A percentile compares a stretch with the other conserved stretches of the same genome.
Conservation (phyloP, 2,113 vertebrate genomes). For the Pelecanus crispus region DNA sequence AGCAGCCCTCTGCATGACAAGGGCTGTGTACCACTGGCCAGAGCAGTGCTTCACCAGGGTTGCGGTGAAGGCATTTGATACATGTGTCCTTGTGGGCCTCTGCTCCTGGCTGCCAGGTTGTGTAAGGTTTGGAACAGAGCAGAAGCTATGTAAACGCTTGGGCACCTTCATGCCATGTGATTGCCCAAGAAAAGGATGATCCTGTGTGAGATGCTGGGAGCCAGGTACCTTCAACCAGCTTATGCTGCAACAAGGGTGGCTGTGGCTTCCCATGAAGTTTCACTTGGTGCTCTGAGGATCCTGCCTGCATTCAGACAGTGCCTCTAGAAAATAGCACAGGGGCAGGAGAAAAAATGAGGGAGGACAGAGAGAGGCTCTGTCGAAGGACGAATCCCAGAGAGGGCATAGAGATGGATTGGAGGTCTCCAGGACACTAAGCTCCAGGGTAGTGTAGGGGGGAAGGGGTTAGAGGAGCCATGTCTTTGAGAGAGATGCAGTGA, state of each 20-base stretch:
- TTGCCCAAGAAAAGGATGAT: background rate
- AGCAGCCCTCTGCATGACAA: background rate
- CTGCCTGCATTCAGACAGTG: background rate
- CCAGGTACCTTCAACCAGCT: background rate
- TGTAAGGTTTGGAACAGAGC: background rate
- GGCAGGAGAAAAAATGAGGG: background rate
- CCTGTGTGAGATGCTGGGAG: background rate
- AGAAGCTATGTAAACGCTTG: background rate
- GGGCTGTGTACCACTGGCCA: too few relatives aligned
- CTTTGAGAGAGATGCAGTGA: background rate
- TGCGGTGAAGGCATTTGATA: background rate
- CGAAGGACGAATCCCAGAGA: background rate
- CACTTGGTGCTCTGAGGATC: background rate
- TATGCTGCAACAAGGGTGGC: accelerated
- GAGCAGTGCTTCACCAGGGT: background rate
- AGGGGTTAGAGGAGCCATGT: background rate
- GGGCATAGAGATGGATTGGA: background rate
- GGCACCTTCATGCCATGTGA: background rate
- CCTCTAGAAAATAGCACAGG: background rate
- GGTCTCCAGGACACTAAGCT: background rate
- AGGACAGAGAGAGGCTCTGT: background rate
- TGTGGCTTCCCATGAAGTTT: background rate
- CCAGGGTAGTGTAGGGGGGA: too few relatives aligned
- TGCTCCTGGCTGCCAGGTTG: background rate
- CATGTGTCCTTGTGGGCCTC: accelerated